Evolutionary conservation across 2,113 vertebrate species (phyloP), one percentile per base, ranked within the genome.

Genomic region (Channa argus): DNA sequence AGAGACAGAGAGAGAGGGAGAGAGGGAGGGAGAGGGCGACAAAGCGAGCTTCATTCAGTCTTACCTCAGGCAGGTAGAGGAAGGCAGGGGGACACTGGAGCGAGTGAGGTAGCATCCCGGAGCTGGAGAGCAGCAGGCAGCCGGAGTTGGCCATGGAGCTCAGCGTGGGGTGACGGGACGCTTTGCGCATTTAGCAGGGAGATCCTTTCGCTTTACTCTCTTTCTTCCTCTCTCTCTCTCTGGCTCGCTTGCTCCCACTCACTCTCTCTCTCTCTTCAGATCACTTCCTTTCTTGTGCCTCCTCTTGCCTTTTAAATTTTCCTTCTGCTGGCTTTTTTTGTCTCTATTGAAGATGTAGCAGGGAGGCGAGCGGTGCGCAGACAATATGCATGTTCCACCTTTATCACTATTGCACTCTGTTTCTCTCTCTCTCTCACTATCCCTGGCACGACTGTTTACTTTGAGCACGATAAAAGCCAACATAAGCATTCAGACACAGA

Each of bases 91-190:
- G 95, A 84, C 96, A 96, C 89, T 95, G 95, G 80, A 96, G 94
- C 82, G 96, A 94, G 94, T 96, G 97, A 86, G 96, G 96, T 89
- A 98, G 96, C 96, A 98, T 96, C 93, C 96, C 95, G 80, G 96
- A 94, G 94, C 95, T 93, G 95, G 97, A 95, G 93, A 98, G 95
- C 93, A 99, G 95, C 94, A 98, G 95, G 91, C 97, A 97, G 96
- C 96, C 96, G 74, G 96, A 98, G 96, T 98, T 98, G 93, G 96
- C 96, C 97, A 98, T 98, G 94, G 96, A 97, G 96, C 96, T 96
- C 94, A 97, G 96, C 95, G 96, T 95, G 96, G 94, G 96, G 88
- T 80, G 80, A 86, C 86, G 86, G 88, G 87, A 89, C 83, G 83
- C 91, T 92, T 91, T 91, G 86, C 90, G 88, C 92, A 92, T 90